Conservation (phyloP, 2,888 invertebrate species). For the Diachrysia chrysitis region DNA sequence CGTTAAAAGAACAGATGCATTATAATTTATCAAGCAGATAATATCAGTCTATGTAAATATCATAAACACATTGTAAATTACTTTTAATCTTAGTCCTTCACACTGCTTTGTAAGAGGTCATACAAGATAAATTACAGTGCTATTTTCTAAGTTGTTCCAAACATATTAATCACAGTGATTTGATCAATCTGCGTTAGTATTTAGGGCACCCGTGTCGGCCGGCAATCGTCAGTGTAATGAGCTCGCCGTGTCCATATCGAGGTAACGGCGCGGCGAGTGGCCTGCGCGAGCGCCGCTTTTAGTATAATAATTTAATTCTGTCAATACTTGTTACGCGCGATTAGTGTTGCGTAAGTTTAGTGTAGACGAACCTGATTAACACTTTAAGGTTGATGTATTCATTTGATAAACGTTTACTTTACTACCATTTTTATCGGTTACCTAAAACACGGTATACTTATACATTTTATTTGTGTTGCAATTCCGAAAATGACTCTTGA, state of each 20-base stretch:
- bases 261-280: slow-evolving; percentile 54
- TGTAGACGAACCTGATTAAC: slow-evolving; percentile 15
- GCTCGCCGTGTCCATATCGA: slow-evolving; percentile 67
- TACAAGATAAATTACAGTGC: slow-evolving; percentile 20
- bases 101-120: slow-evolving; percentile 22
- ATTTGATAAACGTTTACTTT: neutral
- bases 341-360: slow-evolving; percentile 32
- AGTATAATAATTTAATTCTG: slow-evolving; percentile 29
- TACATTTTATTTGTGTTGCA: slow-evolving; percentile 23
- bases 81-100: slow-evolving; percentile 34
- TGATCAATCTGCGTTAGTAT: slow-evolving; percentile 52
- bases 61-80: slow-evolving; percentile 28
- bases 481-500: slow-evolving; percentile 31
- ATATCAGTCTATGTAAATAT: slow-evolving; percentile 24
- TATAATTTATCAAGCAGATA: slow-evolving; percentile 37
- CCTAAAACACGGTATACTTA: slow-evolving; percentile 8
- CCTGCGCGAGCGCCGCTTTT: slow-evolving; percentile 40
- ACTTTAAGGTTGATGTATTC: neutral
- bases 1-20: slow-evolving; percentile 23
- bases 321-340: slow-evolving; percentile 23
- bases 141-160: slow-evolving; percentile 25
- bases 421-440: neutral
- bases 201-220: slow-evolving; percentile 68
- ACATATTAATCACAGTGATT: slow-evolving; percentile 44
- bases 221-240: slow-evolving; percentile 66